Percentiles rank a stretch among this genome's conserved stretches.
Conservation (phyloP, 2,888 invertebrate genomes). For the Rhamnusium bicolor region DNA sequence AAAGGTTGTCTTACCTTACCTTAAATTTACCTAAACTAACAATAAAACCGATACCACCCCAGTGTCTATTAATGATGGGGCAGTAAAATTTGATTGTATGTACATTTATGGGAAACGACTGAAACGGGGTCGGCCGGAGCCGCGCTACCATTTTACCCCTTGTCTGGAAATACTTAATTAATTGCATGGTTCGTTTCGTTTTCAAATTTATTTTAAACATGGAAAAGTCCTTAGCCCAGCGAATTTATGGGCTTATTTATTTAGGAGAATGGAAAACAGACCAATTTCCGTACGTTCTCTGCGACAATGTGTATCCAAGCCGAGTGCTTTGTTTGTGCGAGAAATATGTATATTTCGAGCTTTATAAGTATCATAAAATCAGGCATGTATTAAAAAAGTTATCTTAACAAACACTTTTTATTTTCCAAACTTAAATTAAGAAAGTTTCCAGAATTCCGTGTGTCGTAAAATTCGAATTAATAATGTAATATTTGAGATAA, state of each 20-base stretch:
- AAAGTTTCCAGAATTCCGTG: constrained; percentile 30
- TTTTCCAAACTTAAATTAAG: constrained; percentile 37
- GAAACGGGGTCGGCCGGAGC: not conserved
- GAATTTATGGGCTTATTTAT: constrained; percentile 48
- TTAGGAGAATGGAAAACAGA: constrained; percentile 26
- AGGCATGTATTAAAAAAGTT: constrained; percentile 37
- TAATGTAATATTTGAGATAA: constrained; percentile 31
- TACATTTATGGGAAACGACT: not conserved
- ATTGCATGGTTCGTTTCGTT: constrained; percentile 44
- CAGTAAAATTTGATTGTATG: not conserved
- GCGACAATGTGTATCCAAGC: constrained; percentile 8
- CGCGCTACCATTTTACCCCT: not conserved
- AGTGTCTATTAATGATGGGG: not conserved
- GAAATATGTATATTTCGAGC: constrained; percentile 25
- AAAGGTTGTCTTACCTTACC: not conserved
- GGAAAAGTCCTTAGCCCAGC: constrained; percentile 47
- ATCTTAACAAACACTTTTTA: constrained; percentile 28
- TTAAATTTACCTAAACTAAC: not conserved
- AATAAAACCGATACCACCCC: not conserved
- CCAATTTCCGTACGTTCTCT: constrained; percentile 15
- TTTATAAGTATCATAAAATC: constrained; percentile 31
- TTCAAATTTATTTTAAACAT: constrained; percentile 48
- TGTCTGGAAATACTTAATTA: constrained; percentile 5
- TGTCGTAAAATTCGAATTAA: constrained; percentile 35
- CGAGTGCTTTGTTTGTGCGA: constrained; percentile 14